A percentile compares a stretch with the other conserved stretches of the same genome.
Conservation (phyloP, 2,888 invertebrate genomes). For the Artemia sinica region DNA sequence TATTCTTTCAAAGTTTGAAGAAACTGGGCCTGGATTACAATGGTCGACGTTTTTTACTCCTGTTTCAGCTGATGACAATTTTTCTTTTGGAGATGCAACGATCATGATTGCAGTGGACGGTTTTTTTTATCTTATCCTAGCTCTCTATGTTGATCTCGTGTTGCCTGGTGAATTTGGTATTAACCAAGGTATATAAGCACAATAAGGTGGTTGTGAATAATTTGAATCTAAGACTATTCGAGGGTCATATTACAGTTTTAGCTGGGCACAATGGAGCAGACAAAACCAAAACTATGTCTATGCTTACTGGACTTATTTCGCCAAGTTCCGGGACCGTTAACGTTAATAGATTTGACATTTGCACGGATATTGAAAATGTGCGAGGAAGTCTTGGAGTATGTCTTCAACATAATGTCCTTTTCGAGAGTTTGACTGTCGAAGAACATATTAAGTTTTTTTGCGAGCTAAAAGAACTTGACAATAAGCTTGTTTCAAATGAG, state of each 20-base stretch:
- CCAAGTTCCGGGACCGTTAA: conserved; percentile 57
- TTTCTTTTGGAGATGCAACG: conserved; percentile 42
- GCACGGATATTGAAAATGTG: conserved; percentile 40
- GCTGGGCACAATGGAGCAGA: conserved; percentile 81
- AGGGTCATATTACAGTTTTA: conserved; percentile 66
- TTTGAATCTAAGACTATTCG: conserved; percentile 57
- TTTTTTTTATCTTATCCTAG: conserved; percentile 36
- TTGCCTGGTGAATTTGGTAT: conserved; percentile 35
- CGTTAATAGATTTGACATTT: conserved; percentile 42
- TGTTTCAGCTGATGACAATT: conserved; percentile 41
- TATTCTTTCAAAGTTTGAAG: too few species aligned
- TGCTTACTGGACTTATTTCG: conserved; percentile 42
- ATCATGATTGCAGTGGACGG: conserved; percentile 52
- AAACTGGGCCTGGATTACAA: conserved; percentile 46
- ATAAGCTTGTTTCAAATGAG: conserved; percentile 31
- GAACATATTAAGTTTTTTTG: conserved; percentile 58
- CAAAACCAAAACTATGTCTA: conserved; percentile 72
- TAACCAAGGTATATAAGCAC: conserved; percentile 37
- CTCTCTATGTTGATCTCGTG: conserved; percentile 43
- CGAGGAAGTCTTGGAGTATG: conserved; percentile 59
- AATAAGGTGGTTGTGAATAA: conserved; percentile 51
- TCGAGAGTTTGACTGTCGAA: conserved; percentile 46
- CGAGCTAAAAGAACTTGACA: conserved; percentile 37
- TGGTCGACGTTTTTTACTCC: conserved; percentile 42
- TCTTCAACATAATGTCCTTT: conserved; percentile 68